phyloP scores from a whole-genome alignment of 2,113 vertebrate species.

The Corynorhinus townsendii region DNA sequence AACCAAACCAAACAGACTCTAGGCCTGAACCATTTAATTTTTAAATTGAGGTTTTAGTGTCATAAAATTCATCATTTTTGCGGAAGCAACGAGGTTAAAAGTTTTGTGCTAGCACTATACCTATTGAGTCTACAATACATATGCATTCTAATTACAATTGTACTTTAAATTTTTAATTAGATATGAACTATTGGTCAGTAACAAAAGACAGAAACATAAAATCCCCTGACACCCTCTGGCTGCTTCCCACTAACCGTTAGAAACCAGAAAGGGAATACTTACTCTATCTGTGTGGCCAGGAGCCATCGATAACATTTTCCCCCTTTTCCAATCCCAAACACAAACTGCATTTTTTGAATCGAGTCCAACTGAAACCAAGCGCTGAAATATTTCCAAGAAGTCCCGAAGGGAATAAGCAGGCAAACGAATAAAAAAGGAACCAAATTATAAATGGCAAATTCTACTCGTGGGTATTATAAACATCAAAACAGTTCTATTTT shows the following conservation, averaged over 20 bases:
- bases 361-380: constrained; percentile 97
- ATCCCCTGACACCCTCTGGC: not conserved
- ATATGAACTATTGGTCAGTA: not conserved
- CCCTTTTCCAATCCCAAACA: constrained; percentile 98
- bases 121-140: not conserved
- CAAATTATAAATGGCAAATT: constrained; percentile 41
- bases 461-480: not conserved
- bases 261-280: constrained; percentile 70
- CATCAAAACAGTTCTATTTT: constrained; percentile 9
- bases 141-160: not conserved
- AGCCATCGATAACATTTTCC: constrained; percentile 93
- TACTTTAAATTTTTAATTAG: not conserved
- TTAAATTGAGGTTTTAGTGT: constrained; percentile 27
- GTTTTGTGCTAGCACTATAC: not conserved
- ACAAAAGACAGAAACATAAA: constrained; percentile 28
- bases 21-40: not conserved
- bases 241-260: not conserved
- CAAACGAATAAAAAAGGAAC: constrained; percentile 50
- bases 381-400: constrained; percentile 81
- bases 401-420: constrained; percentile 54
- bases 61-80: not conserved
- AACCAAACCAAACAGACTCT: not conserved
- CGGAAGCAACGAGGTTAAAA: constrained; percentile 18
- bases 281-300: constrained; percentile 98
- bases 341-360: constrained; percentile 99